Conservation (phyloP, 2,797 vertebrate species). For the Enteromius radiatus region DNA sequence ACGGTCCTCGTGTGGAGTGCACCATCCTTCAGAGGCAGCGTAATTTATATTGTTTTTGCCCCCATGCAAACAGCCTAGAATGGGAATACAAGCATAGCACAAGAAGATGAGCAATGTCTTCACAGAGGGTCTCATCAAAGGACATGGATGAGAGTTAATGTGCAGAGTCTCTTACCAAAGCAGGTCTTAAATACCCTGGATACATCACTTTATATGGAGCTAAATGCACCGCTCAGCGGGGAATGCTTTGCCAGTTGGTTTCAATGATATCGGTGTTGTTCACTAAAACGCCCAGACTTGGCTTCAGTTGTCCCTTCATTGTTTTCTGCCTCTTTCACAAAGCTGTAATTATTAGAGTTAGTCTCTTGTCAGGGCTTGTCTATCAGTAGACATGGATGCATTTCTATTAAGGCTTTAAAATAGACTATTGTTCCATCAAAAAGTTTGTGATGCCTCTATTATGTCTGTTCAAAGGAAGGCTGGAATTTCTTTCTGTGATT, state of each 20-base stretch:
- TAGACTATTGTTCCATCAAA: constrained; percentile 53
- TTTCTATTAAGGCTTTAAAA: constrained; percentile 59
- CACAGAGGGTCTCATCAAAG: constrained; percentile 64
- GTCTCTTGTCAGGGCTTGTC: constrained; percentile 58
- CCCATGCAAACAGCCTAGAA: constrained; percentile 75
- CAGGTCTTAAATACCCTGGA: constrained; percentile 53
- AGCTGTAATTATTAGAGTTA: constrained; percentile 54
- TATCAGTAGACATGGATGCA: constrained; percentile 47
- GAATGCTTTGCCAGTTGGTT: constrained; percentile 27
- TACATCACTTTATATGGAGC: constrained; percentile 49
- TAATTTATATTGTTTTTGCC: constrained; percentile 85
- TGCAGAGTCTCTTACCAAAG: constrained; percentile 48
- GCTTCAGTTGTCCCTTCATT: constrained; percentile 12
- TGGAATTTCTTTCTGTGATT: constrained; percentile 57
- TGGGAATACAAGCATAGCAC: constrained; percentile 71
- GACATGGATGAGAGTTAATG: constrained; percentile 59
- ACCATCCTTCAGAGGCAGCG: constrained; percentile 76
- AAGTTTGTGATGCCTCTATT: constrained; percentile 50
- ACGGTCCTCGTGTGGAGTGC: constrained; percentile 76
- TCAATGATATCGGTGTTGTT: constrained; percentile 30
- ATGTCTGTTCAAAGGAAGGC: constrained; percentile 22
- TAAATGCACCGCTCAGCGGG: constrained; percentile 42
- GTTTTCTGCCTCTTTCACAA: constrained; percentile 42
- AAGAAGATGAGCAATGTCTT: constrained; percentile 44
- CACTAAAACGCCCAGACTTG: constrained; percentile 23